Evolutionary conservation across 1,140 invertebrate species (phyloP).

Genomic region (Brachionus plicatilis): DNA sequence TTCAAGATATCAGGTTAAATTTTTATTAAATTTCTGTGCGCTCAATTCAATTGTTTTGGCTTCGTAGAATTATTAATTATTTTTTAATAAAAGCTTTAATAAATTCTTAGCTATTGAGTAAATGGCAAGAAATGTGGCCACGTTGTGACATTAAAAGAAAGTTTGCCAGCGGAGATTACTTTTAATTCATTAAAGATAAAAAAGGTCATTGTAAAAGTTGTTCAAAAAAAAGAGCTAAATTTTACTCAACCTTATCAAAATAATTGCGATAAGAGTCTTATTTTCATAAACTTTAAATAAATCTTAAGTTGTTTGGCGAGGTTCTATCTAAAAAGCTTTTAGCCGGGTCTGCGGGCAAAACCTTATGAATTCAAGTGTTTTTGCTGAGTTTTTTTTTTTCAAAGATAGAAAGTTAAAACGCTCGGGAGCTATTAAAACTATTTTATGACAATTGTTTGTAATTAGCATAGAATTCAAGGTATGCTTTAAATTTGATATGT

Average conservation of each 20-base stretch:
- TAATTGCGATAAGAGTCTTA: background rate
- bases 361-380: background rate
- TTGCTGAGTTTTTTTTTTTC: background rate
- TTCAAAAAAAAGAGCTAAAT: background rate
- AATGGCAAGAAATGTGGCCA: background rate
- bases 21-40: background rate
- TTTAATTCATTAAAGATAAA: background rate
- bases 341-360: background rate
- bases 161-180: background rate
- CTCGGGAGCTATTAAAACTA: background rate
- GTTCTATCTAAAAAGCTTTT: background rate
- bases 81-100: background rate
- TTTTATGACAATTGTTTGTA: background rate
- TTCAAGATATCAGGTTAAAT: background rate
- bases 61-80: background rate
- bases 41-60: background rate
- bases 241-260: constrained; percentile 1
- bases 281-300: background rate
- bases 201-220: background rate
- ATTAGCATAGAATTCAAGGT: constrained; percentile 1
- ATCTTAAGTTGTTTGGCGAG: background rate
- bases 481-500: background rate
- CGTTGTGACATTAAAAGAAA: background rate
- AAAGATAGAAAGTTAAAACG: background rate
- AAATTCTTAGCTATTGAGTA: background rate